Evolutionary conservation across 2,113 vertebrate species (phyloP).

Genomic region (Epinephelus moara): DNA sequence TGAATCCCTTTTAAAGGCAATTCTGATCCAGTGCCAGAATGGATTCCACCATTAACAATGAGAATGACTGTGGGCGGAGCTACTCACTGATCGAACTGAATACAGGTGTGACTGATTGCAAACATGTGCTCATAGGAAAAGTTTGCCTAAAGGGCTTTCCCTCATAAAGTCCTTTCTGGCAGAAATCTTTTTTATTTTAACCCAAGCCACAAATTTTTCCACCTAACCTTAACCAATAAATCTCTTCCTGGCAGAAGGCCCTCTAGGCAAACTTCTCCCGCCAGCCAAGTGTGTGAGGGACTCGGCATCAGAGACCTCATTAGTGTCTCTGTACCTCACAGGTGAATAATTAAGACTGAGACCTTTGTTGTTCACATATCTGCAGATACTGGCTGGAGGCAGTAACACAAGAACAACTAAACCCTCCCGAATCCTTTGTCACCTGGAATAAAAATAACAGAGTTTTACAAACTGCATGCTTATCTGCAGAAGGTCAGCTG

Average conservation of each 20-base stretch:
- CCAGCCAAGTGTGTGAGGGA: background rate
- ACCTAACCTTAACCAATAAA: too few species aligned
- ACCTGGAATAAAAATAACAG: conserved; percentile 7
- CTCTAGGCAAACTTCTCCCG: too few species aligned
- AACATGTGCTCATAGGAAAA: too few species aligned
- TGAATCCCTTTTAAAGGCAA: background rate
- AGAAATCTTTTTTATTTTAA: too few species aligned
- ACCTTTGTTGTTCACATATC: conserved; percentile 35
- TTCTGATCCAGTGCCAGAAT: too few species aligned
- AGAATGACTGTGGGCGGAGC: too few species aligned
- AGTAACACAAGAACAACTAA: background rate
- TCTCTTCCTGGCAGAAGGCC: too few species aligned
- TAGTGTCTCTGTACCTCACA: conserved; percentile 39
- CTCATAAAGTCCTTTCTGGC: too few species aligned
- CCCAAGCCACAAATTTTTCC: too few species aligned
- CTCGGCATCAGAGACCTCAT: conserved; percentile 15
- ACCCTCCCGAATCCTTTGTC: background rate
- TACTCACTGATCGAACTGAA: background rate
- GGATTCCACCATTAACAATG: background rate
- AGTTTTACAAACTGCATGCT: conserved; percentile 3
- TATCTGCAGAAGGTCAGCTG: conserved; percentile 9
- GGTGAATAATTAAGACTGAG: conserved; percentile 55
- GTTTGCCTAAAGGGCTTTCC: too few species aligned
- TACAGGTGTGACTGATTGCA: background rate
- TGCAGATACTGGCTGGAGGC: conserved; percentile 21